These are phyloP conservation scores for Lordiphosa stackelbergi DNA, from an alignment of 1,140 invertebrate genomes.

Conservation along the genomic window DNA sequence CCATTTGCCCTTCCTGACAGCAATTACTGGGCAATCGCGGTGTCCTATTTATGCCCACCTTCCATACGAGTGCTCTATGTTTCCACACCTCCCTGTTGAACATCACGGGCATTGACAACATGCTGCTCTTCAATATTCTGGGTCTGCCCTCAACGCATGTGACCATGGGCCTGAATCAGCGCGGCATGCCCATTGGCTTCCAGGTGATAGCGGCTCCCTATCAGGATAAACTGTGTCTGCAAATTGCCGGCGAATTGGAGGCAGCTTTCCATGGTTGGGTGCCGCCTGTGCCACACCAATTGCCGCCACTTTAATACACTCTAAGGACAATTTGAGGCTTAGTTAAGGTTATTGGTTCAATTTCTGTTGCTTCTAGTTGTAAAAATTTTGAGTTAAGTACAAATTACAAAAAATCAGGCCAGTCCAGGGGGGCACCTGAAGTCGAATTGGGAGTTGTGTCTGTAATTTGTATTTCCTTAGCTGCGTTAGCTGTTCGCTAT, in stretches of 20 bases:
- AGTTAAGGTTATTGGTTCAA: slow-evolving; percentile 43
- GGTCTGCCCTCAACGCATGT: slow-evolving; percentile 87
- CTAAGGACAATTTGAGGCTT: slow-evolving; percentile 10
- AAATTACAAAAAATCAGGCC: background rate
- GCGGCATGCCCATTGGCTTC: slow-evolving; percentile 85
- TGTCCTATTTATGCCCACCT: slow-evolving; percentile 86
- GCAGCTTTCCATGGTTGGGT: slow-evolving; percentile 88
- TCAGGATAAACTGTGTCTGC: slow-evolving; percentile 86
- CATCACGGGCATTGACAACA: slow-evolving; percentile 82
- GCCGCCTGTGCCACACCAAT: slow-evolving; percentile 63
- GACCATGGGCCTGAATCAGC: slow-evolving; percentile 81
- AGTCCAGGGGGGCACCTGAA: background rate
- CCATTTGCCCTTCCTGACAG: slow-evolving; percentile 65
- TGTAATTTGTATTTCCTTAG: too few relatives aligned
- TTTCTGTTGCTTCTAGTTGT: slow-evolving; percentile 3
- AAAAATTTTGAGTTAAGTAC: background rate
- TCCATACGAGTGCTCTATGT: slow-evolving; percentile 80
- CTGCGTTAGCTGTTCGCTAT: too few relatives aligned
- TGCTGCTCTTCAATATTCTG: slow-evolving; percentile 86
- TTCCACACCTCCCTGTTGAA: slow-evolving; percentile 82
- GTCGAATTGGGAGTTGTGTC: too few relatives aligned
- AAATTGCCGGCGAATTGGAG: slow-evolving; percentile 87
- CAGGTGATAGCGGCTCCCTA: slow-evolving; percentile 83
- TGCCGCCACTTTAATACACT: background rate
- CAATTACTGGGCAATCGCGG: slow-evolving; percentile 81